Base-by-base conservation (phyloP, 1,140 invertebrate species). In the Zaprionus taronus region DNA sequence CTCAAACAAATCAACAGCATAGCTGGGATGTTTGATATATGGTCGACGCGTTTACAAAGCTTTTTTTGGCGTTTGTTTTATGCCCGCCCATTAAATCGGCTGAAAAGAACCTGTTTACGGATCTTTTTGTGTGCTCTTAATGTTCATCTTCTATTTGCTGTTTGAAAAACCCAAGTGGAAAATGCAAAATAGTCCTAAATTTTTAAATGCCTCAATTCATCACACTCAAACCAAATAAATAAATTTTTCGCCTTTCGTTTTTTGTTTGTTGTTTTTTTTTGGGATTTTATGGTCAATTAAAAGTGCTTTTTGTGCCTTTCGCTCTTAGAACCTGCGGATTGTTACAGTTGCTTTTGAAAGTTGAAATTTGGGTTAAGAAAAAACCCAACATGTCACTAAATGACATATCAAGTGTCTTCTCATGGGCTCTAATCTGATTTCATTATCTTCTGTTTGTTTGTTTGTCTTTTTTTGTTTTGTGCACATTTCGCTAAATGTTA, bases 361-460 rank as follows among this genome's bases (percentile, higher is more conserved):
- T 84, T 87, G 83, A 83, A 70, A 67, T 87, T 89, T 87, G 67
- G 84, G 65, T 71, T 65, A 67, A 84, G 74, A 75, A 81, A 89
- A 87, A 87, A 80, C 84, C 82, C 80, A 60, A 67, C 26, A 60
- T 73, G 57, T 36, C 78, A n/a, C 57, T 47, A 69, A 72, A 67
- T 80, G 73, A 77, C 75, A 84, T 72, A 64, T 55, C 63, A 81
- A 72, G 24, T 64, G 66, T 73, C 79, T 34, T 4, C 72, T 20
- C n/a, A 26, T 44, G 34, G 28, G 68, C 61, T 65, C 68, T 76
- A 61, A 22, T 72, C 68, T 76, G 68, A 28, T 72, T 65, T 72
- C 22, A 26, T 24, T 58, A 38, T 66, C 44, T 15, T 17, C 61
- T 38, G 17, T 49, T 36, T 57, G 34, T 65, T 31, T 65, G 24